phyloP scores from a whole-genome alignment of 2,797 vertebrate genomes.

The Octomys mimax region DNA sequence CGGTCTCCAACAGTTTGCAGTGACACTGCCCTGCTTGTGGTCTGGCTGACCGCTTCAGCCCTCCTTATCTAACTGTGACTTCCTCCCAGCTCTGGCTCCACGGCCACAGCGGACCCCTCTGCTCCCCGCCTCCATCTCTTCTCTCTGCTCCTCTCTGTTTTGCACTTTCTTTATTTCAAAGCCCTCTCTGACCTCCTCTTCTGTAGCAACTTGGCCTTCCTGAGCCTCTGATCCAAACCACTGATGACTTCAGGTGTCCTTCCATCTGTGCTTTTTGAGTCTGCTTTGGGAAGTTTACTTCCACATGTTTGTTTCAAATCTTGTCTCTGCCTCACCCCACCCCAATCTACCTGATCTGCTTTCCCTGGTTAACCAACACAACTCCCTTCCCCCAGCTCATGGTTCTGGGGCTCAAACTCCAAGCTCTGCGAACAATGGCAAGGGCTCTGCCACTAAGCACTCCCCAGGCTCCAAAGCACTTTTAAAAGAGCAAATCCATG shows the following conservation, averaged over 20 bases:
- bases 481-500: background rate
- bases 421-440: background rate
- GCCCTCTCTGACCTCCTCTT: background rate
- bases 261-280: background rate
- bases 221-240: background rate
- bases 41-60: no score
- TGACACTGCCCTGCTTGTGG: background rate
- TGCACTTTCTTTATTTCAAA: background rate
- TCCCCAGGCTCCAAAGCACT: background rate
- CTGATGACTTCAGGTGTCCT: background rate
- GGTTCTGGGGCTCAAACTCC: background rate
- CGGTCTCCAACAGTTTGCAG: background rate
- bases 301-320: background rate
- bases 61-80: background rate
- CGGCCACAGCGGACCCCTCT: no score
- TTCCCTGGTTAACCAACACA: background rate
- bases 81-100: background rate
- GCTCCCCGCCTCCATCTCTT: background rate
- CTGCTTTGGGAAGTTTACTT: background rate
- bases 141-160: background rate
- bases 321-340: fast-evolving
- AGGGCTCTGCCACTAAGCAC: background rate
- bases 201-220: background rate
- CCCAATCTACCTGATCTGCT: fast-evolving
- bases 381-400: background rate